Conservation (phyloP, 1,140 invertebrate genomes). For the Diorhabda elongata region DNA sequence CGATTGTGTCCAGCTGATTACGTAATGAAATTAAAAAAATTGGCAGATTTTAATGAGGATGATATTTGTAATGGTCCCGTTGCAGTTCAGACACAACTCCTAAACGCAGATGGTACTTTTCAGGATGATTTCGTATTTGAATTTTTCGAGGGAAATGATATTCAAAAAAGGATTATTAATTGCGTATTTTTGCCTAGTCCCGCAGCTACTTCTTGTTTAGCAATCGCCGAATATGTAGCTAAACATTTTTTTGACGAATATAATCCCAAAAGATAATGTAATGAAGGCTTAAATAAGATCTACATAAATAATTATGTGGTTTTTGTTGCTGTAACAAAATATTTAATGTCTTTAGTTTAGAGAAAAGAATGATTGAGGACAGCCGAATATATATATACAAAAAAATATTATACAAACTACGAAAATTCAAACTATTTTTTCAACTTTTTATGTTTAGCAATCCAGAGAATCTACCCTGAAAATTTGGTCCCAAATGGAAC, state of each 20-base stretch:
- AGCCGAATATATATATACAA: slow-evolving; percentile 21
- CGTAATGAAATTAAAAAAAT: slow-evolving; percentile 21
- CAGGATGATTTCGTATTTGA: slow-evolving; percentile 29
- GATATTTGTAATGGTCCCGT: slow-evolving; percentile 21
- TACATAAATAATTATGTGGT: background rate
- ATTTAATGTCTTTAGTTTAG: no score
- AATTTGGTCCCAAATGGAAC: no score
- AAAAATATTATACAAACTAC: no score
- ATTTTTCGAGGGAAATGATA: slow-evolving; percentile 21
- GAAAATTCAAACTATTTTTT: no score
- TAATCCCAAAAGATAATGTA: background rate
- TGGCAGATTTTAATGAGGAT: slow-evolving; percentile 22
- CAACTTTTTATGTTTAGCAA: no score
- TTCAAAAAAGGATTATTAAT: slow-evolving; percentile 24
- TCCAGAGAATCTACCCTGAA: no score
- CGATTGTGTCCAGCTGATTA: slow-evolving; percentile 15
- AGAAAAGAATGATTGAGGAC: no score
- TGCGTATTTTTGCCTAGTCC: slow-evolving; percentile 28
- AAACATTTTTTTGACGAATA: slow-evolving; percentile 10
- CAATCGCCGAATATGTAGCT: slow-evolving; percentile 27
- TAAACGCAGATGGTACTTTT: slow-evolving; percentile 27
- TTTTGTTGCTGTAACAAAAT: background rate
- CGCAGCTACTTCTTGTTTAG: slow-evolving; percentile 27
- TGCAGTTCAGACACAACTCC: slow-evolving; percentile 24
- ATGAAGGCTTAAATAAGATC: background rate